A percentile compares a stretch with the other conserved stretches of the same genome.
These are phyloP conservation scores for Sitophilus oryzae DNA, from an alignment of 1,140 invertebrate species.

Conservation along the genomic window DNA sequence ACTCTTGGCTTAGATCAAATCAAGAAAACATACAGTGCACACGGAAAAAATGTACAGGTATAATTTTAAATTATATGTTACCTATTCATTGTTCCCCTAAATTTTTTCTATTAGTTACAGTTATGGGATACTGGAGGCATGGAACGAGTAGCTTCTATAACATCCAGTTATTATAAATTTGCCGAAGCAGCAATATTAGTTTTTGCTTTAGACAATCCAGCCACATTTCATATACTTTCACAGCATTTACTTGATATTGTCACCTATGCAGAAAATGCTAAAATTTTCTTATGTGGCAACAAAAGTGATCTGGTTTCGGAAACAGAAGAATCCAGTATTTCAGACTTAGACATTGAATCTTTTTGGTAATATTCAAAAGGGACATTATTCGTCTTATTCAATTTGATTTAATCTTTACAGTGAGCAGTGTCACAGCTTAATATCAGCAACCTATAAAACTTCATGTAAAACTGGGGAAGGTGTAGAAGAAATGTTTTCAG, in stretches of 20 bases:
- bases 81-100: neutral
- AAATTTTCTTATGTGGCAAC: slow-evolving; percentile 89
- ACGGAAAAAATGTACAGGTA: slow-evolving; percentile 69
- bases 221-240: slow-evolving; percentile 85
- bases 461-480: slow-evolving; percentile 86
- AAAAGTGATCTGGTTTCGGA: slow-evolving; percentile 71
- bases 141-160: slow-evolving; percentile 90
- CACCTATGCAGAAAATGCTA: slow-evolving; percentile 87
- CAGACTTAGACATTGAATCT: slow-evolving; percentile 81
- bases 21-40: slow-evolving; percentile 69
- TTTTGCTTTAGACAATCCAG: slow-evolving; percentile 83
- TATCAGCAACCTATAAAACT: slow-evolving; percentile 83
- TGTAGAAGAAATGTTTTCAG: slow-evolving; percentile 84
- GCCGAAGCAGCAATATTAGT: slow-evolving; percentile 86
- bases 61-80: slow-evolving; percentile 43
- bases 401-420: slow-evolving; percentile 48
- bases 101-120: slow-evolving; percentile 61
- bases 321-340: slow-evolving; percentile 66
- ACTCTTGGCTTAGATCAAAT: slow-evolving; percentile 89
- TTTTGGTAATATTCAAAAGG: slow-evolving; percentile 63
- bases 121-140: slow-evolving; percentile 92
- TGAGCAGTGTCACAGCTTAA: slow-evolving; percentile 86
- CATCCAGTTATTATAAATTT: slow-evolving; percentile 90
- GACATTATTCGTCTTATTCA: neutral
- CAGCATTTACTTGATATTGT: slow-evolving; percentile 88